A percentile compares a stretch with the other conserved stretches of the same genome.
phyloP scores from a whole-genome alignment of 2,113 vertebrate genomes.

The Tetrax tetrax region DNA sequence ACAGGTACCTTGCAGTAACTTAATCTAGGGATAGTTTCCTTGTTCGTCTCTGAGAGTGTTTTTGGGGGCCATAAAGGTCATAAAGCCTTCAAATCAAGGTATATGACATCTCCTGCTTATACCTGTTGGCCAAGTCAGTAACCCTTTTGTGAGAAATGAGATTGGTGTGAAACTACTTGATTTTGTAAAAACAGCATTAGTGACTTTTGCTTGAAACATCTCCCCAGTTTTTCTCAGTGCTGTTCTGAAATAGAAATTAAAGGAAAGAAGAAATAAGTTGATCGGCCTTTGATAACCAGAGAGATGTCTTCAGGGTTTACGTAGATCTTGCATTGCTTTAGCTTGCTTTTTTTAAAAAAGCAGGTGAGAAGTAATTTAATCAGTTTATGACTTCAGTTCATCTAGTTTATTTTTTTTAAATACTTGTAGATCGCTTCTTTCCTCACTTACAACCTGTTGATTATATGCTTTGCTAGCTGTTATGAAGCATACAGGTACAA shows the following conservation, averaged over 20 bases:
- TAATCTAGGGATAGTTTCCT: not conserved
- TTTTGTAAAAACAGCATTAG: not conserved
- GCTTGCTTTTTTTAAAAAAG: not conserved
- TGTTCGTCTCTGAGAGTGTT: not conserved
- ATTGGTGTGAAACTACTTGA: not conserved
- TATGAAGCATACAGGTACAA: not conserved
- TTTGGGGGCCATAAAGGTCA: rapidly evolving
- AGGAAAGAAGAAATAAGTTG: not conserved
- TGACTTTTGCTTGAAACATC: not conserved
- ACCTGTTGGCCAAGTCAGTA: not conserved
- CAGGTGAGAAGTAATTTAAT: not conserved
- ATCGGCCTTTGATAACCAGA: not conserved
- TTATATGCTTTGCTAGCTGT: not conserved
- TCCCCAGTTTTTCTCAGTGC: not conserved
- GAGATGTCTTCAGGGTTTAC: not conserved
- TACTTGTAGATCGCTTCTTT: not conserved
- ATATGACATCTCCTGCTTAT: not conserved
- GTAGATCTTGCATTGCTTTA: not conserved
- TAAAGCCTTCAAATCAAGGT: not conserved
- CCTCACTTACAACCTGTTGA: not conserved
- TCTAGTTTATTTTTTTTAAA: not conserved
- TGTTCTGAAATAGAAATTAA: not conserved
- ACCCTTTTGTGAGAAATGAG: not conserved
- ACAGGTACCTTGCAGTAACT: not conserved
- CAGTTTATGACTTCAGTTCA: not conserved